Base-by-base conservation (phyloP, 2,888 invertebrate genomes). In the Rotaria magnacalcarata region DNA sequence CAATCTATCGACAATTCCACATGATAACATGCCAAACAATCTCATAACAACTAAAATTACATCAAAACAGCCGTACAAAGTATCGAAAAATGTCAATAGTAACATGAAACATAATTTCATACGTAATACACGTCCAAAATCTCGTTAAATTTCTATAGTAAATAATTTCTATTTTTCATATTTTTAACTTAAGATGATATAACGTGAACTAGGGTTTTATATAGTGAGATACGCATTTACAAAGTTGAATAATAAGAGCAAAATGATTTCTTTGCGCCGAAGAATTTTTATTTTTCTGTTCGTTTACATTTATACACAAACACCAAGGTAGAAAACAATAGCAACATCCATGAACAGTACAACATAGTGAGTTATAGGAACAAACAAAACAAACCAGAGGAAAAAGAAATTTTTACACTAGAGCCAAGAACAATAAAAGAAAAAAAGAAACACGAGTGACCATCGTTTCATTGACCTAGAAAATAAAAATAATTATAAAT, bases 381-480 rank as follows among this genome's bases (percentile, higher is more conserved):
- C 34, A 67, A 19, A 19, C 16, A 34, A 67, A 41, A 67, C 5
- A 67, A 19, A 2, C 34, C 11, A 16, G 52, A 52, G 14, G 16
- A 34, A 34, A 27, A 34, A 67, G 19, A 67, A 27, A 19, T 16
- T 67, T 67, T 16, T 67, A 67, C 60, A 60, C 14, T 3, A 60
- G 27, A 60, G 60, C 11, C 27, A 56, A 56, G 6, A 56, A 19
- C 58, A 60, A 60, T 7, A 27, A 27, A 60, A 27, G 14, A 27
- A 60, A 24, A 67, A 5, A 67, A 67, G 34, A 34, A 52, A 52
- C 52, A 52, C 67, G 34, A 16, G 27, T 34, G 19, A 34, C 41
- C 67, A 67, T 67, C 67, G 34, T 67, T 67, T 41, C 67, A 34
- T 34, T 67, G 67, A 67, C 67, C 67, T 67, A 67, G 1, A 67